These are phyloP conservation scores for Eupithecia abbreviata DNA, from an alignment of 2,888 invertebrate genomes.

Conservation along the genomic window DNA sequence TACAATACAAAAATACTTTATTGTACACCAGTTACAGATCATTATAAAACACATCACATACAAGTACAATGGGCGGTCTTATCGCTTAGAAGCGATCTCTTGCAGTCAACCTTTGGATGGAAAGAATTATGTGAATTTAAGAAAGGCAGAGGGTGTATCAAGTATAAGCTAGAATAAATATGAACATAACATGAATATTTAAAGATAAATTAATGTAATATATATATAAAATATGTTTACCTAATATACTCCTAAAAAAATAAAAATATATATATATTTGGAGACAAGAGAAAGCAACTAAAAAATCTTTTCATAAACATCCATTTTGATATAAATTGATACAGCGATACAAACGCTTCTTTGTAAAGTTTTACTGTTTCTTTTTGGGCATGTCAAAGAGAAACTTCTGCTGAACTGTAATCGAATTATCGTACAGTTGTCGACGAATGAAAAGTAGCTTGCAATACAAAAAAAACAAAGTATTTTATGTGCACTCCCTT, in stretches of 20 bases:
- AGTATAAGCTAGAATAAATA: too few species aligned
- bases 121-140: too few species aligned
- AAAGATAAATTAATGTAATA: too few species aligned
- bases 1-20: too few species aligned
- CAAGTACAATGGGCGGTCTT: too few species aligned
- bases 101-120: too few species aligned
- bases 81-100: too few species aligned
- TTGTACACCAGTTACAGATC: too few species aligned
- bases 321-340: background rate
- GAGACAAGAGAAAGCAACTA: background rate
- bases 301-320: background rate
- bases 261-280: background rate
- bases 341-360: slow-evolving; percentile 13
- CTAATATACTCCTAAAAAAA: background rate
- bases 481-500: slow-evolving; percentile 44
- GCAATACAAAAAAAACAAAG: slow-evolving; percentile 47
- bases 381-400: slow-evolving; percentile 32
- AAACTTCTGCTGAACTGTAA: slow-evolving; percentile 41
- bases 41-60: too few species aligned
- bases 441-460: slow-evolving; percentile 25
- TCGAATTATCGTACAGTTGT: slow-evolving; percentile 37
- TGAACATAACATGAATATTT: too few species aligned
- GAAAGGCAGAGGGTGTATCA: too few species aligned
- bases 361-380: slow-evolving; percentile 9
- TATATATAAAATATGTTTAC: too few species aligned